Conservation (phyloP, 2,113 vertebrate species). For the Ptyas mucosa region DNA sequence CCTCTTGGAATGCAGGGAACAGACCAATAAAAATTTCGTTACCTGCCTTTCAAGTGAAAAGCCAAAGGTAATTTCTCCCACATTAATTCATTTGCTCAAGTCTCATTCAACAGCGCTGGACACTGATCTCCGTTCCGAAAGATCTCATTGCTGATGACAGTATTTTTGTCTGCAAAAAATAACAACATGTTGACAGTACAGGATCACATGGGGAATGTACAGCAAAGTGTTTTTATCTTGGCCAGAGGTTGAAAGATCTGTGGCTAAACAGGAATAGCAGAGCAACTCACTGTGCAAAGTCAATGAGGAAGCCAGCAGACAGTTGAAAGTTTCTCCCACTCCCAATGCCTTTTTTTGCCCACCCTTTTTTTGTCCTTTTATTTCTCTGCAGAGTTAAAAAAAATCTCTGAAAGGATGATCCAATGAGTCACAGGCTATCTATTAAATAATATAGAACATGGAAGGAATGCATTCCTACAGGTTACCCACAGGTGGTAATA, state of each 20-base stretch:
- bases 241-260: slow-evolving; percentile 50
- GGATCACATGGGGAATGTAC: slow-evolving; percentile 59
- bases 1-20: slow-evolving; percentile 63
- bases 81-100: slow-evolving; percentile 49
- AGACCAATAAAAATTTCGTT: slow-evolving; percentile 69
- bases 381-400: not conserved
- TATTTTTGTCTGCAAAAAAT: slow-evolving; percentile 52
- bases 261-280: slow-evolving; percentile 20
- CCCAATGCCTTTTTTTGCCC: not conserved
- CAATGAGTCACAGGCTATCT: not conserved
- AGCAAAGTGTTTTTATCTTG: slow-evolving; percentile 29
- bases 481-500: not conserved
- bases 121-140: slow-evolving; percentile 45
- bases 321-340: not conserved
- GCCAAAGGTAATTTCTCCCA: slow-evolving; percentile 60
- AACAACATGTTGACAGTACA: slow-evolving; percentile 55
- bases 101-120: slow-evolving; percentile 47
- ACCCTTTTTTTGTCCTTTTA: not conserved
- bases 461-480: not conserved
- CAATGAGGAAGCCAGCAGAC: not conserved
- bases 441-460: not conserved
- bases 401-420: not conserved
- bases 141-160: slow-evolving; percentile 48
- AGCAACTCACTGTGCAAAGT: not conserved
- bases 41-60: slow-evolving; percentile 50